Percentiles rank a stretch among this genome's conserved stretches.
Conservation (phyloP, 53 echinoderm and acorn worm genomes). For the Echinarachnius parma region DNA sequence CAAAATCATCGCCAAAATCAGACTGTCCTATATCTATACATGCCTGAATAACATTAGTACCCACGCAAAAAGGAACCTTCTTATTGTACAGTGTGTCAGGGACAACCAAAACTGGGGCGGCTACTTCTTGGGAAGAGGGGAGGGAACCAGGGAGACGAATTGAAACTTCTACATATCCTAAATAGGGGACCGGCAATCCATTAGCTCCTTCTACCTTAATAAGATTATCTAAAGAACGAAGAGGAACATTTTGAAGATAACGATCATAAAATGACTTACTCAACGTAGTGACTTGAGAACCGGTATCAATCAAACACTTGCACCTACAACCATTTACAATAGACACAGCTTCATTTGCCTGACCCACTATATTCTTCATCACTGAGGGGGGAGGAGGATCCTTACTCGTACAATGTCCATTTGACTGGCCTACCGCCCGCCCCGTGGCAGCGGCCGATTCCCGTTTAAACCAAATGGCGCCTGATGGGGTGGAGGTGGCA, state of each 20-base stretch:
- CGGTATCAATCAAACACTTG: constrained; percentile 19
- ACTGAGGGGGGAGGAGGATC: background rate
- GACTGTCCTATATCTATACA: too few species aligned
- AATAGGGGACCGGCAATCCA: constrained; percentile 16
- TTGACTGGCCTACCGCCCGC: constrained; percentile 15
- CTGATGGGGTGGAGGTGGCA: background rate
- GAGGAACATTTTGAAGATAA: background rate
- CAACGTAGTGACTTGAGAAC: constrained; percentile 16
- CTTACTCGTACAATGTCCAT: too few species aligned
- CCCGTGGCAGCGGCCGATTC: constrained; percentile 26
- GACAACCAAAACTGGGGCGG: constrained; percentile 34
- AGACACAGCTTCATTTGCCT: constrained; percentile 15
- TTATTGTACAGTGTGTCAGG: constrained; percentile 28
- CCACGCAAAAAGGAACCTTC: constrained; percentile 31
- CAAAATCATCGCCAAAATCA: too few species aligned
- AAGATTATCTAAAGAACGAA: background rate
- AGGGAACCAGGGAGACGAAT: constrained; percentile 17
- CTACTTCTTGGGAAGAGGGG: too few species aligned
- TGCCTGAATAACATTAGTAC: constrained; percentile 27
- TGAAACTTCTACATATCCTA: constrained; percentile 23
- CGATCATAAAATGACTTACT: background rate
- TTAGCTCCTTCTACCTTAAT: constrained; percentile 26
- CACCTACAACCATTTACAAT: constrained; percentile 7
- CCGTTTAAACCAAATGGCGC: constrained; percentile 22
- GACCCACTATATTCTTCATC: constrained; percentile 9